Evolutionary conservation across 2,888 invertebrate species (phyloP), one percentile per base, ranked within the genome.

Genomic region (Coelogynopora nodosa): DNA sequence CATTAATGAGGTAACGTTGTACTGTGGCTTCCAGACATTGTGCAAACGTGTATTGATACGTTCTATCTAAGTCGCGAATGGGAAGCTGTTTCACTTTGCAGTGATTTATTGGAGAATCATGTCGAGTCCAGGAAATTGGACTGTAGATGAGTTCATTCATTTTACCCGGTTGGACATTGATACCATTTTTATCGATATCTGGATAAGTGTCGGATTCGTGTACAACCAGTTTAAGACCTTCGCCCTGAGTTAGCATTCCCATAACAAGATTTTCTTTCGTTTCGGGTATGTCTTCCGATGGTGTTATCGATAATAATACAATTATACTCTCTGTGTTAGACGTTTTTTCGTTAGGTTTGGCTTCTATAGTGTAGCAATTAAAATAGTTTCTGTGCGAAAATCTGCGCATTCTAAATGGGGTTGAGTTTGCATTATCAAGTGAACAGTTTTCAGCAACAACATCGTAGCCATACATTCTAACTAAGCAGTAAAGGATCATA

Each of bases 111-210:
- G 87, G 87, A 10, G 87, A 86, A 23, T 28, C 27, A 23, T 30
- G 87, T 26, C 85, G 86, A 5, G 67, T 28, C 87, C 87, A 87
- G 27, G 27, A 27, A 13, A 30, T 29, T 30, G 87, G 67, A 10
- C 27, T 29, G 30, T 87, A 87, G 27, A 31, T 87, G 0, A 87
- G 29, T 31, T 87, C 86, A 30, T 87, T 87, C 87, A 87, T 87
- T 26, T 86, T 85, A 26, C 87, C 87, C 23, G 87, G 87, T 74
- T 87, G 84, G 29, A 87, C 67, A 31, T 87, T 86, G 26, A 87
- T 74, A 0, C 87, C 87, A 23, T 85, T 67, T 31, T 87, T 28
- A 23, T 85, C 87, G 67, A 87, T 86, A 23, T 87, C 87, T 2
- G 87, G 87, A 86, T 67, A 86, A 18, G 84, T 31, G 13, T 80